Conservation (phyloP, 2,113 vertebrate genomes). For the Telmatochromis brachygnathus region DNA sequence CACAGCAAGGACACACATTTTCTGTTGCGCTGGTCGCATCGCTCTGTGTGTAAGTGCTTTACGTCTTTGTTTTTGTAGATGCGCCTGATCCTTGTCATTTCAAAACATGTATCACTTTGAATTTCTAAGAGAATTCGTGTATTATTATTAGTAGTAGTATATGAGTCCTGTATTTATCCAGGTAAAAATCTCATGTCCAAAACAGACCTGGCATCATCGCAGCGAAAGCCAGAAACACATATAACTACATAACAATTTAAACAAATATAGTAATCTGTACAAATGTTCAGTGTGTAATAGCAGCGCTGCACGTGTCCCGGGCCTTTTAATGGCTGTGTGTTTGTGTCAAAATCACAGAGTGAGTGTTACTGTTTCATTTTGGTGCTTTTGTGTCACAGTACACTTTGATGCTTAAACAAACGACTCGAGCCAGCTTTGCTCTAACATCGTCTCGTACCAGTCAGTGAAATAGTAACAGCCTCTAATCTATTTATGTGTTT, state of each 20-base stretch:
- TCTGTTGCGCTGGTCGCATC: not conserved
- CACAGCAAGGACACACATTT: not conserved
- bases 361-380: not conserved
- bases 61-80: not conserved
- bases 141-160: fast-evolving
- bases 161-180: not conserved
- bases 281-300: not conserved
- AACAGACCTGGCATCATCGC: not conserved
- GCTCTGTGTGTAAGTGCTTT: not conserved
- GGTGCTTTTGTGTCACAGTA: not conserved
- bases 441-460: not conserved
- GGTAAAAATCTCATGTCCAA: not conserved
- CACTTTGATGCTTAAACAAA: not conserved
- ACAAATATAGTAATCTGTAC: not conserved
- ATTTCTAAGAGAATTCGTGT: fast-evolving
- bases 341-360: not conserved
- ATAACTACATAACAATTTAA: not conserved
- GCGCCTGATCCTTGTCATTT: not conserved
- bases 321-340: not conserved
- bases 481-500: not conserved
- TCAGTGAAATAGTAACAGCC: not conserved
- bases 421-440: not conserved
- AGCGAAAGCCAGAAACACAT: not conserved
- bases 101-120: not conserved
- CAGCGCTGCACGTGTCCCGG: fast-evolving